Base-by-base conservation (phyloP, 2,113 vertebrate genomes). In the Perognathus longimembris region DNA sequence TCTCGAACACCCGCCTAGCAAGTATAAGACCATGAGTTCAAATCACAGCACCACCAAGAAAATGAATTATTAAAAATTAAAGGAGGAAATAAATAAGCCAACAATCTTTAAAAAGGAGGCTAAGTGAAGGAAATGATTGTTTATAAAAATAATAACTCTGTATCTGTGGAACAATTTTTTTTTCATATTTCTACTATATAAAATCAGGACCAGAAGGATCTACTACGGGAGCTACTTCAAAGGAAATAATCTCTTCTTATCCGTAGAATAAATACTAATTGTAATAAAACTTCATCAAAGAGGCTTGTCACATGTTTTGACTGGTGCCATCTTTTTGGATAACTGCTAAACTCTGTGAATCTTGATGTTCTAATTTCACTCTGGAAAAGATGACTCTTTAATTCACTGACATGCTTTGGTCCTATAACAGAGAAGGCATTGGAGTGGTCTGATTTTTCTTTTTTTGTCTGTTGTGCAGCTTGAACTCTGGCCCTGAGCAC, bases 281-380 rank as follows among this genome's bases (percentile, higher is more conserved):
- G 50, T 89, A 76, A 85, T 74, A 83, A 88, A 83, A 71, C 21
- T 64, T 89, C 83, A 88, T 69, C 57, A 30, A 64, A 87, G 77
- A 12, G n/a, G 32, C 50, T 77, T 75, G 94, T 40, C 69, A 78
- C 24, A 40, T 40, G 54, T 21, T 69, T 90, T 64, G 5, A 22
- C 50, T 24, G 34, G 57, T 70, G 80, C 70, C 59, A 18, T 80
- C 81, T 86, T 93, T 94, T 81, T 90, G 28, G 89, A 85, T 70
- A 20, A 32, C 14, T 78, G 7, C 63, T n/a, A 42, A 69, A n/a
- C 6, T 38, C 38, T 84, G 36, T 87, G n/a, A 74, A 80, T 92
- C 59, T 67, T 89, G 59, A 63, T 74, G n/a, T 82, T 92, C 61
- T 76, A 66, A 67, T 92, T 94, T 91, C 80, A 81, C 70, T 89